These are phyloP conservation scores for Dyspetes luteomarginatus DNA, from an alignment of 2,888 invertebrate genomes.

Conservation along the genomic window DNA sequence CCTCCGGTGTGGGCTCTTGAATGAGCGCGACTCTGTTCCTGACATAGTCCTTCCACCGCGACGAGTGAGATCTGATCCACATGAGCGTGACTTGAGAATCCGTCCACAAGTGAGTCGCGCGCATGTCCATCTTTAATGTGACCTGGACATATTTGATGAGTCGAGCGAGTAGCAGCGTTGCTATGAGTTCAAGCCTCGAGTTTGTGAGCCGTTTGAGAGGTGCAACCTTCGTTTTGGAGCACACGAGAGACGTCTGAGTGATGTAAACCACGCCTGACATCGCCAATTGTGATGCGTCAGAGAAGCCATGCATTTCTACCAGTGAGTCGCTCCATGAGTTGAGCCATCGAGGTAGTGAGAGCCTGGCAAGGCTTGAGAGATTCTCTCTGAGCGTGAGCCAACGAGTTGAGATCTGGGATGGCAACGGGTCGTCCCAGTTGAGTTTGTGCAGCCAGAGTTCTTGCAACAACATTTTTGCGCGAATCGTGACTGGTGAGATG, in stretches of 20 bases:
- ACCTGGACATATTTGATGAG: no score
- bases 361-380: not conserved
- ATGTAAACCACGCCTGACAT: slow-evolving; percentile 60
- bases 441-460: no score
- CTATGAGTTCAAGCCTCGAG: slow-evolving; percentile 68
- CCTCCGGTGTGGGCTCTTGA: not conserved
- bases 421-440: no score
- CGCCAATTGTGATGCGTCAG: slow-evolving; percentile 63
- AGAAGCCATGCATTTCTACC: slow-evolving; percentile 65
- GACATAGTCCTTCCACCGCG: slow-evolving; percentile 61
- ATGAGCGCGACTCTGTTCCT: slow-evolving; percentile 69
- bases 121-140: no score
- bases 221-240: slow-evolving; percentile 55
- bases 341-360: slow-evolving; percentile 1
- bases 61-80: slow-evolving; percentile 65
- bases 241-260: slow-evolving; percentile 1
- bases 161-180: slow-evolving; percentile 48
- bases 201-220: slow-evolving; percentile 56
- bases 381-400: slow-evolving; percentile 8
- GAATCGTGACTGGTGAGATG: no score
- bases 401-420: not conserved
- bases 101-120: slow-evolving; percentile 63
- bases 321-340: slow-evolving; percentile 37
- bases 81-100: slow-evolving; percentile 59
- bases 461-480: no score